These are phyloP conservation scores for Spodoptera litura DNA, from an alignment of 1,140 invertebrate species.

Conservation along the genomic window DNA sequence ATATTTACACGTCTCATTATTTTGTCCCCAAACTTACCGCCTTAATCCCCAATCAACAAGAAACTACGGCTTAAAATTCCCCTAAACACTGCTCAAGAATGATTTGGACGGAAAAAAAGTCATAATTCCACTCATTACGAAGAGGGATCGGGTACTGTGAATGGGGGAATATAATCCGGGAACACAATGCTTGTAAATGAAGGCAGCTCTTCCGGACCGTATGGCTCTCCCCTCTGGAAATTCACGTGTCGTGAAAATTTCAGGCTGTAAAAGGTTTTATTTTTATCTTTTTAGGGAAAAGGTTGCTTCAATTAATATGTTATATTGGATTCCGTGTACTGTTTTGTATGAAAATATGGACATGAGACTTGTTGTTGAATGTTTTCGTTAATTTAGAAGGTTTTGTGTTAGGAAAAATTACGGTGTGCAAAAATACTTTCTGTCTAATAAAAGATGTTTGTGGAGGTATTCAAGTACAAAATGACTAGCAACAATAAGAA, in stretches of 20 bases:
- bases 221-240: constrained; percentile 34
- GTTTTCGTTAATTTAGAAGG: background rate
- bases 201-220: constrained; percentile 53
- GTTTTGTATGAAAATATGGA: constrained; percentile 24
- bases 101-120: constrained; percentile 62
- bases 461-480: too few species aligned
- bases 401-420: background rate
- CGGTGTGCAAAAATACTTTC: too few species aligned
- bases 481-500: background rate
- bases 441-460: too few species aligned
- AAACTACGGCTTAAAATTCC: constrained; percentile 38
- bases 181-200: constrained; percentile 64
- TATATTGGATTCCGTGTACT: constrained; percentile 10
- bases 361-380: background rate
- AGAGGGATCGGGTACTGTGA: constrained; percentile 51
- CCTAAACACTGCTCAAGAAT: constrained; percentile 48
- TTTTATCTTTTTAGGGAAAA: constrained; percentile 15
- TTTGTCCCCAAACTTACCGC: constrained; percentile 22
- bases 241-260: constrained; percentile 50
- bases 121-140: constrained; percentile 68
- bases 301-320: constrained; percentile 28
- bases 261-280: constrained; percentile 33
- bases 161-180: constrained; percentile 54
- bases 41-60: constrained; percentile 43
- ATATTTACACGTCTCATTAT: constrained; percentile 16